Evolutionary conservation across 2,113 vertebrate genomes (phyloP), one percentile per base, ranked within the genome.

Genomic region (Oryctolagus cuniculus): DNA sequence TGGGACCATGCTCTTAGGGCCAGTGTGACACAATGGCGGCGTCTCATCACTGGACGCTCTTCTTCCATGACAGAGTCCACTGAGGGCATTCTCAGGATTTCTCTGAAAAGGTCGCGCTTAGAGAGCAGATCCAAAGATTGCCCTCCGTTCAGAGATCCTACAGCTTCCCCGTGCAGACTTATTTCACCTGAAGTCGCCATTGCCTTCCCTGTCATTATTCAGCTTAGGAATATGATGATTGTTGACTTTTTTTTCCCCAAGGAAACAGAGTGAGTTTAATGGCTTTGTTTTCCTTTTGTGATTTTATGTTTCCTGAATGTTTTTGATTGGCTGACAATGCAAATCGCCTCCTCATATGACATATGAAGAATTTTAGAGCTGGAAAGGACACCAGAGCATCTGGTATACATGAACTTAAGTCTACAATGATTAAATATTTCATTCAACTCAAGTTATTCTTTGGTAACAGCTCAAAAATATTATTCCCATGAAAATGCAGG

Each of bases 341-440:
- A 95, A 87, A 64, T 58, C 67, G 31, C 17, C 63, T 58, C 29
- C 51, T 73, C 44, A 63, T 66, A 31, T 74, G 80, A 72, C 8
- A 70, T 7, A 58, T 29, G 67, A 89, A 89, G n/a, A 89, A 64
- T 16, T 69, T 84, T 38, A 87, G 29, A 94, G 21, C 16, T 31
- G 12, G 29, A 81, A 87, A 69, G 25, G 38, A 9, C 34, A 83
- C 21, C 25, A 61, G 29, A 89, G n/a, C 10, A 13, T 80, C 63
- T 63, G 78, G 63, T 82, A 73, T 31, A 27, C 66, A 78, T 74
- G 63, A 87, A 78, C 16, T 69, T 51, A 90, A 25, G 25, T 84
- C 77, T 66, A 87, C 29, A 89, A 87, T 31, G 29, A 72, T 83
- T 80, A 90, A 78, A 8, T 73, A 55, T 89, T 95, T 89, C 25